Percentiles rank a stretch among this genome's conserved stretches.
These are phyloP conservation scores for Drosophila pseudotakahashii DNA, from an alignment of 2,888 invertebrate genomes.

Conservation along the genomic window DNA sequence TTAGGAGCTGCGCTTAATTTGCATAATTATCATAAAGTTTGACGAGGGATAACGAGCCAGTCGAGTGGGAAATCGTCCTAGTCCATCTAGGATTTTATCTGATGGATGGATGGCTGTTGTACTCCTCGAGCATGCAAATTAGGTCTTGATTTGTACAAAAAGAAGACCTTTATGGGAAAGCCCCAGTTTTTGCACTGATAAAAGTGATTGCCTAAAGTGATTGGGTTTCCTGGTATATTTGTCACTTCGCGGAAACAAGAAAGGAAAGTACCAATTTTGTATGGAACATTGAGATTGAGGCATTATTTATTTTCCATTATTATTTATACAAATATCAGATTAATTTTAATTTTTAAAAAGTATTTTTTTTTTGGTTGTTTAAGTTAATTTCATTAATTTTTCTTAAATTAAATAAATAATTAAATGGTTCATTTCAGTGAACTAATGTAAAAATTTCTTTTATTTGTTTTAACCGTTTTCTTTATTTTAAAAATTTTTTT, in stretches of 20 bases:
- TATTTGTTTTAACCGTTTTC: no score
- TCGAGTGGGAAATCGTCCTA: slow-evolving; percentile 38
- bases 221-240: background rate
- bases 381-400: no score
- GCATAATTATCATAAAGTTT: slow-evolving; percentile 73
- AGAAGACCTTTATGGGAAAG: slow-evolving; percentile 6
- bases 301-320: no score
- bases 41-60: slow-evolving; percentile 56
- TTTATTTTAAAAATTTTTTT: no score
- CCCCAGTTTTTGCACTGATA: slow-evolving; percentile 1
- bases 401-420: no score
- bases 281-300: no score
- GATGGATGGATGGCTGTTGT: slow-evolving; percentile 23
- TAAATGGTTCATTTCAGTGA: no score
- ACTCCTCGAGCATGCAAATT: slow-evolving; percentile 29
- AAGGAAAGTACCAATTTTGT: no score
- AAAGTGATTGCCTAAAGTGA: background rate
- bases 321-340: no score
- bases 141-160: slow-evolving; percentile 8
- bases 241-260: background rate
- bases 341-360: no score
- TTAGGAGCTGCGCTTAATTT: slow-evolving; percentile 71
- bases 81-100: slow-evolving; percentile 25
- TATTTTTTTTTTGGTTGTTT: no score
- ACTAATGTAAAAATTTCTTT: no score